Base-by-base conservation (phyloP, 2,113 vertebrate species). In the Melanotaenia duboulayi region DNA sequence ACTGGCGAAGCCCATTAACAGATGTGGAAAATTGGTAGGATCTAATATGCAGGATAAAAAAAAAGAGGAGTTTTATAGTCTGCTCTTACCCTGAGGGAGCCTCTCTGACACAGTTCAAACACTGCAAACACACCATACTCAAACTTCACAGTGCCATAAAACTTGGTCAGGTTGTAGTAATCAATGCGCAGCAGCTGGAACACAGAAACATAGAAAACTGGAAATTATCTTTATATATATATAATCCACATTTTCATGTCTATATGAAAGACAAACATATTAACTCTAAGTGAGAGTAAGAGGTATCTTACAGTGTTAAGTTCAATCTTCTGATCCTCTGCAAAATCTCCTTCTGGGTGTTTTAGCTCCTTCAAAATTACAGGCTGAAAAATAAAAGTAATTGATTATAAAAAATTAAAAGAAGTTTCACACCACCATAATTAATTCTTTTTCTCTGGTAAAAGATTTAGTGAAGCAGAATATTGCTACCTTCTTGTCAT, bases 151-250 rank as follows among this genome's bases (percentile, higher is more conserved):
- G 98, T 99, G 67, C 98, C 97, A 0, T 99, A 99, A 91, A 99
- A 99, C 90, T 99, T 99, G 52, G 97, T 98, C 90, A 99, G 92
- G 91, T 99, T 99, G 93, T 99, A 98, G 75, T 99, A 99, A 87
- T 99, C 97, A 1, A 98, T 95, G 62, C 94, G 90, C 48, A 98
- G 85, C 73, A 99, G 91, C 98, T 99, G 92, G 17, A 86, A 76
- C 12, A 39, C 5, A n/a, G 40, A 67, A 20, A 52, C 3, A 52
- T 4, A 24, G 16, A 56, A 14, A 3, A 5, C 11, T 35, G 1
- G 11, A n/a, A 22, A 23, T 16, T 8, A 48, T 2, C 22, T 17
- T 6, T 39, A 25, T n/a, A 1, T 48, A n/a, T 4, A 4, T 24
- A n/a, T 22, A n/a, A 23, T 6, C 1, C 1, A 11, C 16, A 7